Conservation (phyloP, 2,888 invertebrate genomes). For the Nemapogon koenigi region DNA sequence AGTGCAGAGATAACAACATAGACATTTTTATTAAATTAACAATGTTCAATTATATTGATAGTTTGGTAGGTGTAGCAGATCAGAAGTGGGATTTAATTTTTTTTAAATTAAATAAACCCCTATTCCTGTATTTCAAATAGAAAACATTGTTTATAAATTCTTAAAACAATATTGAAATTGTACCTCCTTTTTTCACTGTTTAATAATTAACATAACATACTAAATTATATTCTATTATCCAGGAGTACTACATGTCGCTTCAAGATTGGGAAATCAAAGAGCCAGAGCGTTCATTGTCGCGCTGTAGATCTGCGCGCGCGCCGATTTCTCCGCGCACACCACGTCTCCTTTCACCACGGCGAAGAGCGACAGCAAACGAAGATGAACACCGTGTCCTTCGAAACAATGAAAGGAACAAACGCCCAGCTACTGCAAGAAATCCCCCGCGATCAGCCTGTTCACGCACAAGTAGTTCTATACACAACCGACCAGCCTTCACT, state of each 20-base stretch:
- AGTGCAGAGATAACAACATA: too few relatives aligned
- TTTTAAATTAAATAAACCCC: too few relatives aligned
- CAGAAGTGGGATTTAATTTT: too few relatives aligned
- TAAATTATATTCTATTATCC: slow-evolving; percentile 12
- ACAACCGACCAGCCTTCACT: slow-evolving; percentile 48
- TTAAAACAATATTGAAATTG: neutral
- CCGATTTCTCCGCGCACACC: slow-evolving; percentile 25
- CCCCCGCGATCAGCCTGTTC: slow-evolving; percentile 35
- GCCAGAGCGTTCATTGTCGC: slow-evolving; percentile 35
- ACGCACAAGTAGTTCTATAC: slow-evolving; percentile 31
- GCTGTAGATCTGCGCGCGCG: slow-evolving; percentile 43
- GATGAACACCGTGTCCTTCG: slow-evolving; percentile 33
- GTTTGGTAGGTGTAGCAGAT: too few relatives aligned
- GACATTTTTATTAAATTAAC: too few relatives aligned
- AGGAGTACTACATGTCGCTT: slow-evolving; percentile 45
- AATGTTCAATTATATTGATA: too few relatives aligned
- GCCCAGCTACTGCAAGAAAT: slow-evolving; percentile 39
- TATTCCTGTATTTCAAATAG: too few relatives aligned
- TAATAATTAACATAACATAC: neutral
- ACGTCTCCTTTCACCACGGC: slow-evolving; percentile 31
- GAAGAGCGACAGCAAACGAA: slow-evolving; percentile 20
- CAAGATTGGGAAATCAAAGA: slow-evolving; percentile 34
- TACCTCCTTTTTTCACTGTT: neutral
- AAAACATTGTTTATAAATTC: too few relatives aligned
- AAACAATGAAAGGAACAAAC: slow-evolving; percentile 39